These are phyloP conservation scores for Sakesphorus luctuosus DNA, from an alignment of 2,113 vertebrate species.

Conservation along the genomic window DNA sequence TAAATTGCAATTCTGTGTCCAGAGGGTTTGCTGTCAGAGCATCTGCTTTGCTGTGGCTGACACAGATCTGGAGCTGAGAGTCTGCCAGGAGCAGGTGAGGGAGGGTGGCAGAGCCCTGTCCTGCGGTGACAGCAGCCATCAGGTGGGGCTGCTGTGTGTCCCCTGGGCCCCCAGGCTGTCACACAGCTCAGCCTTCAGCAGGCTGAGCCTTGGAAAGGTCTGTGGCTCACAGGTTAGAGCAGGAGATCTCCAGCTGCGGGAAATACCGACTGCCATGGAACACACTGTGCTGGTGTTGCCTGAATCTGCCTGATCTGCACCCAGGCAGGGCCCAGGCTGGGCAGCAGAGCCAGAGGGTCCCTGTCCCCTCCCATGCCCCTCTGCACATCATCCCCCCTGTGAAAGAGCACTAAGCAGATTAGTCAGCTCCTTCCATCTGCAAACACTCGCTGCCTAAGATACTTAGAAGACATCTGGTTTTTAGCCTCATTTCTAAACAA, in stretches of 20 bases:
- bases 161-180: not conserved
- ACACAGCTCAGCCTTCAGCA: not conserved
- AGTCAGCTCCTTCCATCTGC: slow-evolving; percentile 17
- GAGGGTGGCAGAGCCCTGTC: not conserved
- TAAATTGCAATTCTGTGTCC: not conserved
- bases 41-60: not conserved
- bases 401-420: slow-evolving; percentile 2
- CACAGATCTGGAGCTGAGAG: not conserved
- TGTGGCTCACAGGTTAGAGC: fast-evolving
- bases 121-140: not conserved
- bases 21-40: not conserved
- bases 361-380: not conserved
- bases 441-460: not conserved
- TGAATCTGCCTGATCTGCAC: not conserved
- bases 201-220: not conserved
- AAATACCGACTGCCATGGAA: not conserved
- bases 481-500: slow-evolving; percentile 44
- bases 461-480: slow-evolving; percentile 54
- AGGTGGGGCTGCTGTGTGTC: not conserved
- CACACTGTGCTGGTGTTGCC: not conserved
- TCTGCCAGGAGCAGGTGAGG: not conserved
- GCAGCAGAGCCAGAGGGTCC: not conserved
- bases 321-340: not conserved
- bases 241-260: not conserved
- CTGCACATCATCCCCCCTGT: not conserved